Evolutionary conservation across 1,140 invertebrate species (phyloP), one percentile per base, ranked within the genome.

Genomic region (Eupeodes corollae): DNA sequence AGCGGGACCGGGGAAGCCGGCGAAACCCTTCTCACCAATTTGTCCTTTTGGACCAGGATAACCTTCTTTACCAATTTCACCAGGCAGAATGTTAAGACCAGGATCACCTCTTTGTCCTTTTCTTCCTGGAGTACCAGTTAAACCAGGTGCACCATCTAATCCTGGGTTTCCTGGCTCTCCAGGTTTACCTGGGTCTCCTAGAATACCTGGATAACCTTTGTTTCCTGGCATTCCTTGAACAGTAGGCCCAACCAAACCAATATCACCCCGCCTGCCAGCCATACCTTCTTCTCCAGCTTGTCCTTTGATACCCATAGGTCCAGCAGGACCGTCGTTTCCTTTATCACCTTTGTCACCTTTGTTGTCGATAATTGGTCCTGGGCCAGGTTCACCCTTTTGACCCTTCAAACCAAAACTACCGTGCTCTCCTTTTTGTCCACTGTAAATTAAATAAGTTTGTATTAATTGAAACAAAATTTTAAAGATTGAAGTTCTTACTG

Each of bases 161-260:
- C 77, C 77, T 14, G 60, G 55, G 18, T 52, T 48, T 33, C 77
- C 78, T 31, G 58, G 47, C 1, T 38, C 19, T 21, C 75, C 76
- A 5, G 68, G 66, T 10, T 52, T 50, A 33, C 63, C 64, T 16
- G 54, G 56, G 32, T 63, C 58, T 5, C 63, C 63, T 6, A 12
- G 52, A 21, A 66, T 55, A 9, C 78, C 79, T 8, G 67, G 66
- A 49, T 73, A 76, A 19, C 77, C 77, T 55, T 75, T 75, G 1
- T 71, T 54, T 16, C 77, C 77, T 0, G 21, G 2, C 0, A 59
- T 48, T n/a, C 77, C 77, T 39, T 54, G 44, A 9, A 55, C 56
- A 2, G 60, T 52, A 10, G 58, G 21, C 0, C 68, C 68, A 6
- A 56, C 44, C 0, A 46, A 32, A 31, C 62, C 64, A 21, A 48